A percentile compares a stretch with the other conserved stretches of the same genome.
phyloP scores from a whole-genome alignment of 2,888 invertebrate species.

The Dioctria rufipes region DNA sequence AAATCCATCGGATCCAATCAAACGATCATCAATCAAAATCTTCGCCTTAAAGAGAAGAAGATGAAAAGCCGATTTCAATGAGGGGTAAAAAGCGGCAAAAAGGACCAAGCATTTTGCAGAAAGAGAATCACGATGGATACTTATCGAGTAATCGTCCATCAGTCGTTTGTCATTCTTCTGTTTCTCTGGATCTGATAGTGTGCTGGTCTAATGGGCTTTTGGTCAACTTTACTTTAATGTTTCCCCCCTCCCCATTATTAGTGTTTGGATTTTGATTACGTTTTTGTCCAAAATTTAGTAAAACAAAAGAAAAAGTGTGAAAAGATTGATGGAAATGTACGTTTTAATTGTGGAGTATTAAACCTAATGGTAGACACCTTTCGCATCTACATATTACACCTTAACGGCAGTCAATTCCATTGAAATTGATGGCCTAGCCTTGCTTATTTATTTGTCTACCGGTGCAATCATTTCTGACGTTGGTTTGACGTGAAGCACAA shows the following conservation, averaged over 20 bases:
- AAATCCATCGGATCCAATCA: constrained; percentile 45
- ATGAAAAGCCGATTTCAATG: constrained; percentile 12
- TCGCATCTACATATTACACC: background rate
- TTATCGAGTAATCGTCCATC: constrained; percentile 35
- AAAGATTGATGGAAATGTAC: constrained; percentile 6
- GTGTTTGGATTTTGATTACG: no score
- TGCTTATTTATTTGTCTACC: background rate
- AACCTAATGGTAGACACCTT: background rate
- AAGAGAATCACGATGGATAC: background rate
- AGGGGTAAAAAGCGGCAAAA: constrained; percentile 21
- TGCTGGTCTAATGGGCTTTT: background rate
- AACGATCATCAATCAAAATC: constrained; percentile 51
- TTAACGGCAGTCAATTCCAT: background rate
- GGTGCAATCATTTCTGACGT: background rate
- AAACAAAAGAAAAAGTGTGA: background rate
- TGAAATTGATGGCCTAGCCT: background rate
- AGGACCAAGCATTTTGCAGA: constrained; percentile 22
- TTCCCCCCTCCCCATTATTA: no score
- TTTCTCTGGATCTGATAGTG: constrained; percentile 24
- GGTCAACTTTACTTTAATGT: background rate
- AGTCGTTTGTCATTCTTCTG: constrained; percentile 50
- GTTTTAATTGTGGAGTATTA: background rate
- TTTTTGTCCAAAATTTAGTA: no score
- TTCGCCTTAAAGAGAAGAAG: constrained; percentile 38
- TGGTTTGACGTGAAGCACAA: background rate